Evolutionary conservation across 2,888 invertebrate species (phyloP).

Genomic region (Chelonus formosanus): DNA sequence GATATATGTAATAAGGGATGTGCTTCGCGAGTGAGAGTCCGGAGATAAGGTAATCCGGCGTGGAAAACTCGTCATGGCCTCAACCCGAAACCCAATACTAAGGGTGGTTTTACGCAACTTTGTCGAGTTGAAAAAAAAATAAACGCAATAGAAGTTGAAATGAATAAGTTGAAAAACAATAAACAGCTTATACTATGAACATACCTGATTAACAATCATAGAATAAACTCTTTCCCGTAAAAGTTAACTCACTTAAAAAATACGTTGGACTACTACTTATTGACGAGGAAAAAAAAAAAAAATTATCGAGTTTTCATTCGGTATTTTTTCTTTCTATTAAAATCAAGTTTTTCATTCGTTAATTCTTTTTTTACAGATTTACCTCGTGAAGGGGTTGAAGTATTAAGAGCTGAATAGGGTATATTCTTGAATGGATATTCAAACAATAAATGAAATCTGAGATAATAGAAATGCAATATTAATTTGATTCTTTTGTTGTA

Average conservation of each 20-base stretch:
- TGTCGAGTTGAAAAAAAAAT: slow-evolving; percentile 35
- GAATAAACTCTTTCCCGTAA: slow-evolving; percentile 1
- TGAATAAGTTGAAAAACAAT: slow-evolving; percentile 49
- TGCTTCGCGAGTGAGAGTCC: slow-evolving; percentile 54
- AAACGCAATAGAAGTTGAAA: slow-evolving; percentile 29
- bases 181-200: slow-evolving; percentile 48
- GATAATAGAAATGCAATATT: slow-evolving; percentile 32
- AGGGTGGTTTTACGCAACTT: slow-evolving; percentile 44
- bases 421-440: slow-evolving; percentile 32
- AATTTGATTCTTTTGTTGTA: slow-evolving; percentile 16
- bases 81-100: slow-evolving; percentile 34
- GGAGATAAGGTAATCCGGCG: slow-evolving; percentile 64
- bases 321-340: neutral
- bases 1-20: slow-evolving; percentile 8
- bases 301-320: neutral
- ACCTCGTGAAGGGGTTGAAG: slow-evolving; percentile 22
- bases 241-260: no score
- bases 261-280: no score
- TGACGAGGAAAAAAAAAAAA: neutral
- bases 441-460: slow-evolving; percentile 22
- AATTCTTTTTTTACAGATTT: neutral
- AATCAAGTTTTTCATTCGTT: slow-evolving; percentile 2
- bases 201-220: slow-evolving; percentile 24
- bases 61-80: slow-evolving; percentile 48
- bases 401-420: slow-evolving; percentile 13